Evolutionary conservation across 2,113 vertebrate genomes (phyloP).

Genomic region (Dryoscopus gambensis): DNA sequence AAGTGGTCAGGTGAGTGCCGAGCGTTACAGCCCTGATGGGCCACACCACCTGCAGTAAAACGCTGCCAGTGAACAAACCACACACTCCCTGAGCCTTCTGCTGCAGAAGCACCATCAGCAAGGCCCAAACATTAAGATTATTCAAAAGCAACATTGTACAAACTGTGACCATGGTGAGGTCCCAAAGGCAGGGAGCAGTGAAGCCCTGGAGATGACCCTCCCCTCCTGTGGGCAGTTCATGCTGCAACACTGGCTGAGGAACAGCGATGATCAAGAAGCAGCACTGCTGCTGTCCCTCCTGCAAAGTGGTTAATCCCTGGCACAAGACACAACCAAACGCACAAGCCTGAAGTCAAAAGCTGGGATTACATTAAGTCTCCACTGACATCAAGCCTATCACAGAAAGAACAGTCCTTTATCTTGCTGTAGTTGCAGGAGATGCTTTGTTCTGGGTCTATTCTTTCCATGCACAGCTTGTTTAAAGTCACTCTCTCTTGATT

Average conservation of each 20-base stretch:
- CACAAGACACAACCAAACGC: neutral
- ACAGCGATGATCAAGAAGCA: neutral
- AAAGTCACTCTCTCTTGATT: slow-evolving; percentile 4
- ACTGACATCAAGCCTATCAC: neutral
- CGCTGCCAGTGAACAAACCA: neutral
- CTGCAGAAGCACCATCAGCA: neutral
- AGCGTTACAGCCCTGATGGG: fast-evolving
- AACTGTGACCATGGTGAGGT: neutral
- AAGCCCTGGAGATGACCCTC: neutral
- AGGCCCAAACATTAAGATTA: neutral
- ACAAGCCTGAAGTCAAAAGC: neutral
- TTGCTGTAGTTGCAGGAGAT: neutral
- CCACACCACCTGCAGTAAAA: neutral
- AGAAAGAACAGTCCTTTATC: neutral
- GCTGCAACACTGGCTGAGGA: neutral
- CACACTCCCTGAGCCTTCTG: neutral
- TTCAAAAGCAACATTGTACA: neutral
- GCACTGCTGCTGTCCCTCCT: neutral
- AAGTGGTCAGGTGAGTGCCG: neutral
- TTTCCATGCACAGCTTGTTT: neutral
- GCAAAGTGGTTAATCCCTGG: neutral
- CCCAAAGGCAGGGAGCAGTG: neutral
- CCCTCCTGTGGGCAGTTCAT: neutral
- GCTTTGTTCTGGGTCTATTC: neutral
- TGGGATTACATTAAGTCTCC: neutral